Evolutionary conservation across 1,140 invertebrate genomes (phyloP).

Genomic region (Atopsyche davidsoni): DNA sequence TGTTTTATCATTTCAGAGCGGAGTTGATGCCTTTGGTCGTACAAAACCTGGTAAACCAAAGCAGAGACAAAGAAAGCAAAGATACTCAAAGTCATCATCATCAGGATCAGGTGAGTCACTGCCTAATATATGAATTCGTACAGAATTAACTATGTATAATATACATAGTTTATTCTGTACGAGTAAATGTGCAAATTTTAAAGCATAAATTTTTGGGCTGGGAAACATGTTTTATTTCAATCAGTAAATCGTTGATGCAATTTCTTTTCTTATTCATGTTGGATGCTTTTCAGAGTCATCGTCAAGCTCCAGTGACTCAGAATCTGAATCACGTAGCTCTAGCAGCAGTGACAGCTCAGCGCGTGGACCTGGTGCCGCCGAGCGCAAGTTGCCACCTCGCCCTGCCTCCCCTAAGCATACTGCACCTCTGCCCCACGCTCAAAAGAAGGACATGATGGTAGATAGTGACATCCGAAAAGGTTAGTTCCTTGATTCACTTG

Average conservation of each 20-base stretch:
- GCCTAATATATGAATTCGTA: too few relatives aligned
- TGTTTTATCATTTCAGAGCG: constrained; percentile 35
- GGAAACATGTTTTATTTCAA: too few relatives aligned
- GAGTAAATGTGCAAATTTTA: too few relatives aligned
- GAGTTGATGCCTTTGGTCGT: constrained; percentile 42
- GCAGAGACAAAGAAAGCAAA: constrained; percentile 38
- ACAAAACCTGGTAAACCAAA: constrained; percentile 38
- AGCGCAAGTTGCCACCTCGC: constrained; percentile 36
- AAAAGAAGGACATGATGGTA: constrained; percentile 16
- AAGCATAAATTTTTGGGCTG: too few relatives aligned
- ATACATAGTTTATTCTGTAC: background rate
- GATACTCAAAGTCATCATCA: constrained; percentile 46
- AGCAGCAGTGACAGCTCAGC: constrained; percentile 46
- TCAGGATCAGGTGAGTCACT: constrained; percentile 45
- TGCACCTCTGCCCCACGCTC: constrained; percentile 1
- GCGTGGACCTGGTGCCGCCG: constrained; percentile 34
- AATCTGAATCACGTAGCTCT: constrained; percentile 50
- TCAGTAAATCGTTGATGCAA: too few relatives aligned
- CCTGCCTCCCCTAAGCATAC: constrained; percentile 36
- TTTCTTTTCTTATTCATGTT: too few relatives aligned
- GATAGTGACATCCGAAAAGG: constrained; percentile 16
- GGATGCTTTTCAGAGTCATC: constrained; percentile 39
- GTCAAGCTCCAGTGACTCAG: constrained; percentile 50
- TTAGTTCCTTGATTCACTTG: background rate
- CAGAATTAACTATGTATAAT: background rate